phyloP scores from a whole-genome alignment of 30 jellyfish, hydroid and myxozoan genomes.

The Aurelia aurita complex sp. Pacific region DNA sequence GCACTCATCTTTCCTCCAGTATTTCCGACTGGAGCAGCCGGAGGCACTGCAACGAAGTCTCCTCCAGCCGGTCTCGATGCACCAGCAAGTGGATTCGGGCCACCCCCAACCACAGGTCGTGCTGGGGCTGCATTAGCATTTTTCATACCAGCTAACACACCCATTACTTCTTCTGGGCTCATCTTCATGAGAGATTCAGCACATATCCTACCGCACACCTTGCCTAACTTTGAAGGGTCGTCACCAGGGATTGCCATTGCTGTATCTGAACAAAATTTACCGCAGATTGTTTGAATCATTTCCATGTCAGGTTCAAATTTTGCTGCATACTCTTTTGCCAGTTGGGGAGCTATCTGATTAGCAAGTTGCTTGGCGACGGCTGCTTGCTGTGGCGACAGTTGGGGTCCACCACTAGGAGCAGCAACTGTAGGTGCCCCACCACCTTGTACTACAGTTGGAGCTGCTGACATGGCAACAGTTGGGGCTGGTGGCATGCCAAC shows the following conservation, averaged over 20 bases:
- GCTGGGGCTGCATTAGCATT: constrained; percentile 38
- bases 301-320: constrained; percentile 87
- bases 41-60: constrained; percentile 6
- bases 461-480: constrained; percentile 16
- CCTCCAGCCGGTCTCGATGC: not conserved
- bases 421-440: constrained; percentile 45
- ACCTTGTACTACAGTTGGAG: constrained; percentile 11
- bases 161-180: constrained; percentile 81
- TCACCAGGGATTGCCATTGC: constrained; percentile 60
- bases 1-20: constrained; percentile 15
- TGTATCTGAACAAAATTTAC: constrained; percentile 77
- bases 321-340: constrained; percentile 74
- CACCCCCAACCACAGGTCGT: constrained; percentile 3
- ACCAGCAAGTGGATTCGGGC: not conserved
- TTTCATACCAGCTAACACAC: constrained; percentile 59
- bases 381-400: constrained; percentile 60
- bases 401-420: constrained; percentile 33
- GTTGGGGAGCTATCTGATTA: constrained; percentile 80
- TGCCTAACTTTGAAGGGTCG: constrained; percentile 74
- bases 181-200: constrained; percentile 77
- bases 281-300: constrained; percentile 76
- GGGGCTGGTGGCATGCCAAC: constrained; percentile 22
- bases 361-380: constrained; percentile 76
- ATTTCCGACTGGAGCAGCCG: constrained; percentile 23
- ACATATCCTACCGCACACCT: constrained; percentile 83